phyloP scores from a whole-genome alignment of 2,888 invertebrate species.

The Morinoia aosen region DNA sequence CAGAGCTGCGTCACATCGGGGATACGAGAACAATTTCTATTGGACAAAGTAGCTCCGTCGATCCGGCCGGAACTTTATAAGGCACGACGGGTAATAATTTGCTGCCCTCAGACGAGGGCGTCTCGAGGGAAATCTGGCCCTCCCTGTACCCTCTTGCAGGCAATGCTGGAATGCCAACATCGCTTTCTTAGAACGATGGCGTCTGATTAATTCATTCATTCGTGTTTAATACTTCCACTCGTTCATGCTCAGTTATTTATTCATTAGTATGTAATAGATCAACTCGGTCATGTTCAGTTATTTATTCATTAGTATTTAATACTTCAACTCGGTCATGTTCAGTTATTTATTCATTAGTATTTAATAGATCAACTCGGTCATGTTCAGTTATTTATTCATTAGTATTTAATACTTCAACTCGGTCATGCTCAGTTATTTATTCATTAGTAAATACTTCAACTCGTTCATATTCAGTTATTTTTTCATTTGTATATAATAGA shows the following conservation, averaged over 20 bases:
- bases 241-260: too few relatives aligned
- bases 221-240: not conserved
- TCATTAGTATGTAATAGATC: not conserved
- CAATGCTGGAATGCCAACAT: not conserved
- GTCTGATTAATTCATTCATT: not conserved
- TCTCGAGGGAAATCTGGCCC: not conserved
- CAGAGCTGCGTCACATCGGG: not conserved
- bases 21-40: not conserved
- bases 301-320: not conserved
- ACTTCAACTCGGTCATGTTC: not conserved
- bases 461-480: not conserved
- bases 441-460: too few relatives aligned
- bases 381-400: too few relatives aligned
- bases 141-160: not conserved
- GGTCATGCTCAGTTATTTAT: too few relatives aligned
- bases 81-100: not conserved
- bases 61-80: not conserved
- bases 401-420: too few relatives aligned
- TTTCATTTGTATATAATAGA: not conserved
- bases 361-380: too few relatives aligned
- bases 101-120: not conserved
- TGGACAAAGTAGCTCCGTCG: not conserved
- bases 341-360: too few relatives aligned
- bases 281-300: not conserved
- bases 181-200: not conserved